Evolutionary conservation across 2,797 vertebrate genomes (phyloP).

Genomic region (Alosa sapidissima): DNA sequence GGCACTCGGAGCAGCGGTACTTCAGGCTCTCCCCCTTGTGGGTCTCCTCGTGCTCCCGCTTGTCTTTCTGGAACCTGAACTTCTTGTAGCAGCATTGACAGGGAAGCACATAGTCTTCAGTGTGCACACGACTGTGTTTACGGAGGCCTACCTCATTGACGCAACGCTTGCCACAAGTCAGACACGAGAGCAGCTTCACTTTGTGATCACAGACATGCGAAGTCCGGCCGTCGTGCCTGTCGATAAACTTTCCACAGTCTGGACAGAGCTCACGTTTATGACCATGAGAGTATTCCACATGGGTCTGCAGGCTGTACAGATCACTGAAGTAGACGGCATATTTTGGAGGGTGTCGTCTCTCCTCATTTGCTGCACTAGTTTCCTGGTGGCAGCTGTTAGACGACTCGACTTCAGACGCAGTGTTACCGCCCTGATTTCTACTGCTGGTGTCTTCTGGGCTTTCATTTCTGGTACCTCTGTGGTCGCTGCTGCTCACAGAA

Average conservation of each 20-base stretch:
- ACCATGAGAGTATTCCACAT: background rate
- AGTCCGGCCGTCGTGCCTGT: background rate
- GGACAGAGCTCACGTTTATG: background rate
- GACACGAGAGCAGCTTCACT: background rate
- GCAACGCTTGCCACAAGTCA: background rate
- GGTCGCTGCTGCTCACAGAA: background rate
- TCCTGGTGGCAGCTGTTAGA: too few species aligned
- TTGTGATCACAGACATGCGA: background rate
- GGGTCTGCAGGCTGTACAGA: background rate
- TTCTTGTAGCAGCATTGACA: background rate
- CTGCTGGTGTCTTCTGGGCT: background rate
- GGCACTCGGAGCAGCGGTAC: conserved; percentile 35
- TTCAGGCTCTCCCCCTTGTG: conserved; percentile 32
- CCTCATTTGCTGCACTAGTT: too few species aligned
- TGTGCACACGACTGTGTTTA: background rate
- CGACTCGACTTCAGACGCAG: background rate
- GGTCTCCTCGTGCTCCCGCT: conserved; percentile 30
- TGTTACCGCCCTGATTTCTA: too few species aligned
- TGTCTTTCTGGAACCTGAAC: background rate
- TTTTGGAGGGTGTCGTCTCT: background rate
- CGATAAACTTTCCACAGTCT: background rate
- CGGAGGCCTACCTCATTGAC: background rate
- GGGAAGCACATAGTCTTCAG: background rate
- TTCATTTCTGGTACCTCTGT: background rate
- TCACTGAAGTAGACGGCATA: background rate